Evolutionary conservation across 2,888 invertebrate species (phyloP).

Genomic region (Drosophila pegasa): DNA sequence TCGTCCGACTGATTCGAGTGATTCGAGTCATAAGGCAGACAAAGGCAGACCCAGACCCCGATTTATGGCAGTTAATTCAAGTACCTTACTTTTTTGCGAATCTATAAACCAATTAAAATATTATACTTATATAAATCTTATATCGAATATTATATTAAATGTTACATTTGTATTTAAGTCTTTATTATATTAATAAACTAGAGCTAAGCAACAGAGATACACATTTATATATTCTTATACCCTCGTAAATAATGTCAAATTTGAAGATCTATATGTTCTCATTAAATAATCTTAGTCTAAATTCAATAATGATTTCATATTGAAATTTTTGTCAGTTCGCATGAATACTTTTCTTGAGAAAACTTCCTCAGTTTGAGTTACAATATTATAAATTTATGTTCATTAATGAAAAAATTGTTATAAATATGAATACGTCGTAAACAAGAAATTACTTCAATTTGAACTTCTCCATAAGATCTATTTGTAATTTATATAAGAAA

Average conservation of each 20-base stretch:
- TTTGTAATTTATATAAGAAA: not conserved
- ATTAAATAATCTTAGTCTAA: not conserved
- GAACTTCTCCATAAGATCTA: not conserved
- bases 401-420: not conserved
- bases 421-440: not conserved
- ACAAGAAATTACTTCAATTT: not conserved
- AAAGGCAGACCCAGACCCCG: slow-evolving; percentile 31
- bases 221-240: slow-evolving; percentile 18
- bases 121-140: not conserved
- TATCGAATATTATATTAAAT: slow-evolving; percentile 17
- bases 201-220: not conserved
- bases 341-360: not conserved
- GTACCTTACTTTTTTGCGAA: slow-evolving; percentile 47
- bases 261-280: not conserved
- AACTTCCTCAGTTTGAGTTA: no score
- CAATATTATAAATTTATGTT: not conserved
- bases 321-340: not conserved
- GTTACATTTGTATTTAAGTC: slow-evolving; percentile 24
- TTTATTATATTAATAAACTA: slow-evolving; percentile 12
- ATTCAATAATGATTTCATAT: not conserved
- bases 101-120: slow-evolving; percentile 24
- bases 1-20: slow-evolving; percentile 24
- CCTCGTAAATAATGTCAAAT: not conserved
- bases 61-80: slow-evolving; percentile 22
- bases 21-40: slow-evolving; percentile 4